A percentile compares a stretch with the other conserved stretches of the same genome.
phyloP scores from a whole-genome alignment of 2,888 invertebrate species.

The Eledone cirrhosa region DNA sequence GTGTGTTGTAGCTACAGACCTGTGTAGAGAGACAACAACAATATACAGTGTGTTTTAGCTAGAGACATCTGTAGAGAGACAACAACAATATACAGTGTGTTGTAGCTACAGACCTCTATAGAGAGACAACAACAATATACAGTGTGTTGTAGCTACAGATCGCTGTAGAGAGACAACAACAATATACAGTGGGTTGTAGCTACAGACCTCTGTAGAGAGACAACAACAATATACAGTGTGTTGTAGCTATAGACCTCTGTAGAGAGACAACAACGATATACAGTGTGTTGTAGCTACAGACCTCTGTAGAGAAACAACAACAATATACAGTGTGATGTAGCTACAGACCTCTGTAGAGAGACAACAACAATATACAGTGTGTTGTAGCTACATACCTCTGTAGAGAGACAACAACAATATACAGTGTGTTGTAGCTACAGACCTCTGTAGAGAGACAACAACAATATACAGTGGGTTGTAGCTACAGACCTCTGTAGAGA shows the following conservation, averaged over 20 bases:
- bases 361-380: too few relatives aligned
- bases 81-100: too few relatives aligned
- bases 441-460: slow-evolving; percentile 41
- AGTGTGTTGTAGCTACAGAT: too few relatives aligned
- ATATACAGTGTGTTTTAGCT: too few relatives aligned
- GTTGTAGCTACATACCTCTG: slow-evolving; percentile 54
- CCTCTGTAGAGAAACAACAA: slow-evolving; percentile 42
- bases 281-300: too few relatives aligned
- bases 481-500: slow-evolving; percentile 49
- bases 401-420: slow-evolving; percentile 29
- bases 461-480: too few relatives aligned
- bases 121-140: slow-evolving; percentile 24
- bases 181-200: too few relatives aligned
- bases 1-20: too few relatives aligned
- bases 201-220: slow-evolving; percentile 48
- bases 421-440: too few relatives aligned
- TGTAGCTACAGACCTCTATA: slow-evolving; percentile 52
- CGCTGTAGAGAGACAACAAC: slow-evolving; percentile 40
- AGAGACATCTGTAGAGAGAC: slow-evolving; percentile 46
- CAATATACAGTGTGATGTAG: too few relatives aligned
- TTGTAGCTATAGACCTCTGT: slow-evolving; percentile 52
- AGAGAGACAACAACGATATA: slow-evolving; percentile 30
- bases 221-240: too few relatives aligned
- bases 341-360: slow-evolving; percentile 48
- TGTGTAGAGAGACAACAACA: slow-evolving; percentile 38